Evolutionary conservation across 2,888 invertebrate genomes (phyloP).

Genomic region (Pediacus dermestoides): DNA sequence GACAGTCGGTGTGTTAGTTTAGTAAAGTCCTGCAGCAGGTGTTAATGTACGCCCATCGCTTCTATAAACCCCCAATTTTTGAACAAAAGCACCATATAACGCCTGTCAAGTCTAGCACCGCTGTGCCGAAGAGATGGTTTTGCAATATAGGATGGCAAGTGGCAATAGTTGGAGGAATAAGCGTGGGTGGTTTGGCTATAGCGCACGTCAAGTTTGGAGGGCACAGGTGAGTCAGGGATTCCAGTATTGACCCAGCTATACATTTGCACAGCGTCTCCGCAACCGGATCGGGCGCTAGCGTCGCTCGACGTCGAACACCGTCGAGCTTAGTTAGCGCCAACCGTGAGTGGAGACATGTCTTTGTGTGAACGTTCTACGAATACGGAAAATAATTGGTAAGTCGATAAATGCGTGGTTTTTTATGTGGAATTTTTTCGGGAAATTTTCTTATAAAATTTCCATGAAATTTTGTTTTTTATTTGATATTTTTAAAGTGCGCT

Average conservation of each 20-base stretch:
- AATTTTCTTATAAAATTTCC: too few relatives aligned
- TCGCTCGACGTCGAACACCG: slow-evolving; percentile 45
- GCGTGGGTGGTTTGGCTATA: slow-evolving; percentile 31
- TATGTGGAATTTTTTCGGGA: neutral
- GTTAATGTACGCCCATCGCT: too few relatives aligned
- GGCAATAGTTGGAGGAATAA: slow-evolving; percentile 3
- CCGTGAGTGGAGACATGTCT: slow-evolving; percentile 48
- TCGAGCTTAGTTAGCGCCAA: slow-evolving; percentile 47
- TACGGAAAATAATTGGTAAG: slow-evolving; percentile 47
- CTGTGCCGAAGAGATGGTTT: too few relatives aligned
- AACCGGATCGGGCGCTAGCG: slow-evolving; percentile 45
- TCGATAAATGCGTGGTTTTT: slow-evolving; percentile 25
- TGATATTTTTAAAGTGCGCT: too few relatives aligned
- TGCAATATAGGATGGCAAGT: too few relatives aligned
- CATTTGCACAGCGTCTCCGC: slow-evolving; percentile 48
- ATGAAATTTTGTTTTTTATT: too few relatives aligned
- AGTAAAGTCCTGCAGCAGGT: too few relatives aligned
- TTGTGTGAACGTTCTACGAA: slow-evolving; percentile 42
- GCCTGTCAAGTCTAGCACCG: slow-evolving; percentile 18
- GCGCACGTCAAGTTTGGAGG: slow-evolving; percentile 37
- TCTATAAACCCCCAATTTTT: too few relatives aligned
- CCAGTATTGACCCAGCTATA: slow-evolving; percentile 45
- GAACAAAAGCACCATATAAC: too few relatives aligned
- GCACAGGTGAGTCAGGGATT: slow-evolving; percentile 40
- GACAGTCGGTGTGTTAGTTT: too few relatives aligned